Base-by-base conservation (phyloP, 1,140 invertebrate genomes). In the Armadillidium nasatum region DNA sequence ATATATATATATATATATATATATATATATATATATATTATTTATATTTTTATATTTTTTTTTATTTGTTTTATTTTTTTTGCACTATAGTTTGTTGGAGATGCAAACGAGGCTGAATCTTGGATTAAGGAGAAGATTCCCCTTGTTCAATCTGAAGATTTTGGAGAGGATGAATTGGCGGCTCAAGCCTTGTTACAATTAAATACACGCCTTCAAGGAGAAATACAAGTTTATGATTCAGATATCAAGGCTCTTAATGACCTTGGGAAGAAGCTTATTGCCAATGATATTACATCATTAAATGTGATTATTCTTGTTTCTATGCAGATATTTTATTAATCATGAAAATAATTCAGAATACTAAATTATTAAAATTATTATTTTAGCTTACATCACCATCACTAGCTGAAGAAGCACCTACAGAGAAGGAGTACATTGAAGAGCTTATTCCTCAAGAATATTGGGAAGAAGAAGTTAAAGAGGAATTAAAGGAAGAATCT, bases 41-140 rank as follows among this genome's bases (percentile, higher is more conserved):
- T n/a, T n/a, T n/a, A n/a, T n/a, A n/a, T n/a, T 70, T 33, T 19
- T 67, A 10, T 21, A n/a, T n/a, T n/a, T n/a, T n/a, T n/a, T n/a
- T n/a, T n/a, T n/a, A n/a, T n/a, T n/a, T n/a, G n/a, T n/a, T n/a
- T n/a, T n/a, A n/a, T n/a, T n/a, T n/a, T n/a, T n/a, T n/a, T n/a
- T n/a, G n/a, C n/a, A 71, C n/a, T 83, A 15, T 88, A 95, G 88
- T 97, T 96, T 86, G 96, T 96, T 83, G 91, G 94, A 2, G 96
- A 99, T 86, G 96, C 95, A 0, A 98, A 99, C 85, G 97, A 99
- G 84, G 93, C 95, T 0, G 96, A 98, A 82, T 97, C 95, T 0
- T 99, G 96, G 95, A 90, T 99, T 86, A 92, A 94, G 80, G 95
- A 98, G 84, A 95, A 95, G 84, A 91, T 93, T 84, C 90, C 94